Evolutionary conservation across 2,888 invertebrate genomes (phyloP), one percentile per base, ranked within the genome.

Genomic region (Eristalis pertinax): DNA sequence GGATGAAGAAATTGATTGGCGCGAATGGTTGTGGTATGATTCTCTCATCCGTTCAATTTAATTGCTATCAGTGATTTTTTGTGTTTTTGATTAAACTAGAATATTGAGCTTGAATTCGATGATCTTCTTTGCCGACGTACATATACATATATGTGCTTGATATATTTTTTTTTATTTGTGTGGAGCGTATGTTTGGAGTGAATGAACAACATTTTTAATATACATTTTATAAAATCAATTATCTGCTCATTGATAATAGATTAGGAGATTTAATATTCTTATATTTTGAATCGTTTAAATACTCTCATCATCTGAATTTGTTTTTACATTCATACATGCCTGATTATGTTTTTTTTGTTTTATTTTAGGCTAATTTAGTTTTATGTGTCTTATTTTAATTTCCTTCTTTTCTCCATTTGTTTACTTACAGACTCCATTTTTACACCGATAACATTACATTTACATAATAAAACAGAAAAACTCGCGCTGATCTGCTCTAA

Each of bases 381-480:
- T 26, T 22, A 60, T 69, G 72, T 74, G 79, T 43, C 76, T 85
- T 86, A 70, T 79, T 82, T 80, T 76, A 79, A 84, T 85, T 83
- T 88, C 43, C 72, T 86, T 89, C 88, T 89, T 89, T 78, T 89
- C 88, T 78, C 69, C 81, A 89, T 89, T 89, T 84, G 81, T 89
- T 89, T 88, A 68, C 83, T 86, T 88, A 83, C 86, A 88, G 88
- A 86, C 88, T 88, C 76, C 82, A 86, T 86, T 86, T 87, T 80
- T 73, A 87, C 83, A 87, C 78, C 84, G 83, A 83, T 76, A 50
- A 83, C 79, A 83, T 75, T 56, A 78, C 82, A 86, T 81, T 77
- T 84, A 80, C 67, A 86, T 24, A 73, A 43, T 19, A 19, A 50
- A 60, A 70, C 29, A 73, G 11, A 73, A 22, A 65, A 41, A 68